A percentile compares a stretch with the other conserved stretches of the same genome.
phyloP scores from a whole-genome alignment of 1,140 invertebrate species.

The Aplysia californica region DNA sequence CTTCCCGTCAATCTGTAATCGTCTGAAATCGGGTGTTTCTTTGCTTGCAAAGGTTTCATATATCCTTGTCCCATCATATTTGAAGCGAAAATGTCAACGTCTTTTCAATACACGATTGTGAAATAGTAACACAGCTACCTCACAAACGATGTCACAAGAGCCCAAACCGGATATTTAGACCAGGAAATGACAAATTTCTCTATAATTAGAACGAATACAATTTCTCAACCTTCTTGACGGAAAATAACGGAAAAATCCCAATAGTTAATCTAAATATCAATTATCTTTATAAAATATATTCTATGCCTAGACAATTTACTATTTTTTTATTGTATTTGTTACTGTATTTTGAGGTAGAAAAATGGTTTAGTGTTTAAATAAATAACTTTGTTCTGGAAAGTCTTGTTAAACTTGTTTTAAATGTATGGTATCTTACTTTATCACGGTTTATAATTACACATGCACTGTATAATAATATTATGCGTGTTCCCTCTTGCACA shows the following conservation, averaged over 20 bases:
- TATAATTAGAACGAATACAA: constrained; percentile 32
- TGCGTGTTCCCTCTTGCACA: too few species aligned
- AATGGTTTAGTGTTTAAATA: not conserved
- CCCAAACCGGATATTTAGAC: constrained; percentile 32
- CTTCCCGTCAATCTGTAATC: constrained; percentile 95
- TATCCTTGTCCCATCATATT: constrained; percentile 58
- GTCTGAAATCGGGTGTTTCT: constrained; percentile 82
- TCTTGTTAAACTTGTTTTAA: not conserved
- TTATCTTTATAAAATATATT: too few species aligned
- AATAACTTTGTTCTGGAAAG: too few species aligned
- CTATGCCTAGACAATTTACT: too few species aligned
- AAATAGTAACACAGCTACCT: not conserved
- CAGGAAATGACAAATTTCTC: constrained; percentile 39
- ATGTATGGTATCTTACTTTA: too few species aligned
- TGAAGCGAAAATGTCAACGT: not conserved
- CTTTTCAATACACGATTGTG: not conserved
- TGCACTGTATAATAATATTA: too few species aligned
- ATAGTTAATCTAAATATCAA: too few species aligned
- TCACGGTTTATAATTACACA: too few species aligned
- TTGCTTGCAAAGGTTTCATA: constrained; percentile 55
- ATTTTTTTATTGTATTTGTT: not conserved
- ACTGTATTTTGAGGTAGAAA: not conserved
- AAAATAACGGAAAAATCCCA: too few species aligned
- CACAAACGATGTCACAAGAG: constrained; percentile 3
- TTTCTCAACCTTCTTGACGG: too few species aligned